Conservation (phyloP, 2,888 invertebrate genomes). For the Drosophila affinis region DNA sequence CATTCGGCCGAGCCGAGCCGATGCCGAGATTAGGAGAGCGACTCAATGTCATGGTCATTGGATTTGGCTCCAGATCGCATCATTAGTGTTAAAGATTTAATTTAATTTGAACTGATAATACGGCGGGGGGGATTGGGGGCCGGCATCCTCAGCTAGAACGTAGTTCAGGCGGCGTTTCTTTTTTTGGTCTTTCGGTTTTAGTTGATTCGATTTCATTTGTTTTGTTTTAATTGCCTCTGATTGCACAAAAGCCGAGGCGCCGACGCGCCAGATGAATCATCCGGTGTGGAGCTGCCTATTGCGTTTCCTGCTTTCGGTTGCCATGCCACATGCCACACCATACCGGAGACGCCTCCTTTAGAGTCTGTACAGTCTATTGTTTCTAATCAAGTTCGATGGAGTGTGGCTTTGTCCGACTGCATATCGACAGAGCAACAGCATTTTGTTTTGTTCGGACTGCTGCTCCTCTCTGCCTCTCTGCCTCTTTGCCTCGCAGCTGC, state of each 20-base stretch:
- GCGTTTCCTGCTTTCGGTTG: constrained; percentile 22
- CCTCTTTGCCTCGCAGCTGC: constrained; percentile 4
- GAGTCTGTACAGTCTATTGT: constrained; percentile 4
- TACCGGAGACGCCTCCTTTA: constrained; percentile 1
- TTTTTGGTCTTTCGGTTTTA: constrained; percentile 1
- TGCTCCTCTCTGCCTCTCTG: no score
- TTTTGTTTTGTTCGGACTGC: no score
- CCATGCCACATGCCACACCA: neutral
- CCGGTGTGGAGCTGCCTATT: constrained; percentile 8
- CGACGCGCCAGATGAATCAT: constrained; percentile 41
- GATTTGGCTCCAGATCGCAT: constrained; percentile 1
- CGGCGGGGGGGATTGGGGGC: neutral
- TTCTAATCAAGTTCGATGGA: constrained; percentile 33
- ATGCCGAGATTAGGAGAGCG: no score
- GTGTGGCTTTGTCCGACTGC: constrained; percentile 24
- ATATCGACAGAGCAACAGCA: no score
- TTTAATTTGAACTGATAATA: constrained; percentile 5
- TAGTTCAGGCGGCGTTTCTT: neutral
- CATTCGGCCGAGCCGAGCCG: no score
- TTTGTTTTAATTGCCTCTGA: constrained; percentile 63
- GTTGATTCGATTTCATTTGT: constrained; percentile 54
- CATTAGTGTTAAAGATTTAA: constrained; percentile 3
- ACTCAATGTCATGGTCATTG: constrained; percentile 33
- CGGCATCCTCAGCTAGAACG: neutral
- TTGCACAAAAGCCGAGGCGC: constrained; percentile 62